Conservation (phyloP, 1,140 invertebrate genomes). For the Drosophila carrolli region DNA sequence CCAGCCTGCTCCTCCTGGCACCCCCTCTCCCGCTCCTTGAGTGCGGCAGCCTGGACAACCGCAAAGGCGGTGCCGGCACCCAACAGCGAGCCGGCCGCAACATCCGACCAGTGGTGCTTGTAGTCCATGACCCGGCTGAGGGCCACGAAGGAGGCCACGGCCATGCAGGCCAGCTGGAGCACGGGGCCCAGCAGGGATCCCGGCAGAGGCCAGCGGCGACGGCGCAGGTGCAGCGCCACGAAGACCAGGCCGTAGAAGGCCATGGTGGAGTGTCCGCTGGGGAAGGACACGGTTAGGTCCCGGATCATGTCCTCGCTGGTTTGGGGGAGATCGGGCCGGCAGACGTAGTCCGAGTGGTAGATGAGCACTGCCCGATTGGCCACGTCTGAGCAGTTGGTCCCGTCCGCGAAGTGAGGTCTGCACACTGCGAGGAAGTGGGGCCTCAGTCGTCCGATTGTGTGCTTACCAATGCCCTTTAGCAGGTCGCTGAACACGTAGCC, state of each 20-base stretch:
- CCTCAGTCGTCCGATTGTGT: constrained; percentile 93
- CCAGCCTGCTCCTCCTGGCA: constrained; percentile 1
- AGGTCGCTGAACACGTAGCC: constrained; percentile 91
- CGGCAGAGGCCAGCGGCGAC: constrained; percentile 31
- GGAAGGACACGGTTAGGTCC: constrained; percentile 91
- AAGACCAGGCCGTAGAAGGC: constrained; percentile 92
- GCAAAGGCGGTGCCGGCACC: constrained; percentile 86
- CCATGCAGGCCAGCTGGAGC: constrained; percentile 53
- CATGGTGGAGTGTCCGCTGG: constrained; percentile 92
- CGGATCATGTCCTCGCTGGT: constrained; percentile 86
- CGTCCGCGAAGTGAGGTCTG: constrained; percentile 85
- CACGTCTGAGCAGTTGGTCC: constrained; percentile 37
- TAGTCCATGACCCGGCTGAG: constrained; percentile 96
- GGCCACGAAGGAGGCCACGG: constrained; percentile 90
- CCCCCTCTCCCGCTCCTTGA: constrained; percentile 31
- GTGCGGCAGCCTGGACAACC: constrained; percentile 84
- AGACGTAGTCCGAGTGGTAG: constrained; percentile 88
- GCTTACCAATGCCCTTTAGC: constrained; percentile 94
- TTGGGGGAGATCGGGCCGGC: constrained; percentile 73
- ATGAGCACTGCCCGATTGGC: constrained; percentile 85
- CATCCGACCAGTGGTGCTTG: constrained; percentile 95
- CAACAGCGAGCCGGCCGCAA: constrained; percentile 86
- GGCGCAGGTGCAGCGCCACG: constrained; percentile 92
- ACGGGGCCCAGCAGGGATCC: constrained; percentile 42
- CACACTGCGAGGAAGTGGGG: constrained; percentile 95